phyloP scores from a whole-genome alignment of 2,888 invertebrate species.

The Drosophila tripunctata region DNA sequence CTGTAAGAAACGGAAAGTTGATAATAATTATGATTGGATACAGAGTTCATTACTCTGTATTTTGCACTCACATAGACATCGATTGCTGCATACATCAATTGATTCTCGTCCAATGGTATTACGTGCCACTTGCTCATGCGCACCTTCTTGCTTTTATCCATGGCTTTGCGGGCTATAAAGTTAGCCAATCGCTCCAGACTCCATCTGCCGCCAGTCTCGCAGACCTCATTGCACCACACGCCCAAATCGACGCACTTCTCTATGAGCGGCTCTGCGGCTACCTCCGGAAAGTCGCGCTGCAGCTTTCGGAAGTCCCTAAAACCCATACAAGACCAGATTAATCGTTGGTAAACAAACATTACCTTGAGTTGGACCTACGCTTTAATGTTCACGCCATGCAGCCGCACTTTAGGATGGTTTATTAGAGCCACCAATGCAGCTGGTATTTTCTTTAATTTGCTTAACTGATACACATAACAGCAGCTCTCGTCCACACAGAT shows the following conservation, averaged over 20 bases:
- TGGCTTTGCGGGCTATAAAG: constrained; percentile 85
- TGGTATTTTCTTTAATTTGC: constrained; percentile 86
- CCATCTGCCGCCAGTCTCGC: constrained; percentile 86
- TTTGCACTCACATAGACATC: constrained; percentile 87
- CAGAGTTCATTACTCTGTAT: not conserved
- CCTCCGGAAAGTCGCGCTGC: constrained; percentile 86
- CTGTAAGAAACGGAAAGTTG: constrained; percentile 58
- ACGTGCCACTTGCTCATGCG: constrained; percentile 87
- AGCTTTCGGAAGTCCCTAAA: constrained; percentile 87
- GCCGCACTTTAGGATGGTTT: constrained; percentile 86
- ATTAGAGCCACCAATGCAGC: constrained; percentile 85
- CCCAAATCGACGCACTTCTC: constrained; percentile 87
- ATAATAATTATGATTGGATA: too few relatives aligned
- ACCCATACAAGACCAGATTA: constrained; percentile 8
- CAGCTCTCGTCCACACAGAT: constrained; percentile 85
- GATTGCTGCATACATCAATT: constrained; percentile 87
- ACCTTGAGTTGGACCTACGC: constrained; percentile 84
- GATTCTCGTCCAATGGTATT: constrained; percentile 85
- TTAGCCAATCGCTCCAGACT: constrained; percentile 86
- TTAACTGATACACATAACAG: constrained; percentile 87
- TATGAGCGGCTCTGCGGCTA: constrained; percentile 85
- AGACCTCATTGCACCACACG: constrained; percentile 85
- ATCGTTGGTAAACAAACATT: not conserved
- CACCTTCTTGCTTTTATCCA: constrained; percentile 86
- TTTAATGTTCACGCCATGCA: constrained; percentile 88